phyloP scores from a whole-genome alignment of 2,113 vertebrate genomes.

The Corythornis madagascariensis region DNA sequence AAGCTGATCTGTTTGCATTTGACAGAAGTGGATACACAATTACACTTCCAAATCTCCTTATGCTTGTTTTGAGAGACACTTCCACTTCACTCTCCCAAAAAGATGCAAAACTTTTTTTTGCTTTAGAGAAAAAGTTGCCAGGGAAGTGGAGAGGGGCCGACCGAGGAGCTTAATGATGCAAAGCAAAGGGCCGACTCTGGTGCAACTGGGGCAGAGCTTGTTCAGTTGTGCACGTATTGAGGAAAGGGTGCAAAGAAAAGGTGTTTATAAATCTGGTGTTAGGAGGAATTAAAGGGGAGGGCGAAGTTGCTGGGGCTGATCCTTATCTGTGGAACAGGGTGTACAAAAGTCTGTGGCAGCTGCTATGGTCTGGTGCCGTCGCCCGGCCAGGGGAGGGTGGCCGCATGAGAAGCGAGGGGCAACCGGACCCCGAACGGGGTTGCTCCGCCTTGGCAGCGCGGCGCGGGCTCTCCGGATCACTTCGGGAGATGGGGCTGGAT shows the following conservation, averaged over 20 bases:
- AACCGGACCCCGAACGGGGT: background rate
- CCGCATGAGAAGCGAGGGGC: too few relatives aligned
- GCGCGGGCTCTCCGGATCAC: background rate
- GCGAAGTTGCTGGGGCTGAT: background rate
- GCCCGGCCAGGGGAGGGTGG: background rate
- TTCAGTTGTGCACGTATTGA: too few relatives aligned
- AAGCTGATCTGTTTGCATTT: background rate
- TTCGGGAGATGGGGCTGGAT: background rate
- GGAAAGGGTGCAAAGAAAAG: background rate
- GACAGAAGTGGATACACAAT: background rate
- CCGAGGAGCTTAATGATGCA: background rate
- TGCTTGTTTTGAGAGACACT: background rate
- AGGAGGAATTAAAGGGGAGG: background rate
- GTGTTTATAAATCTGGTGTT: background rate
- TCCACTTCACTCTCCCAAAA: background rate
- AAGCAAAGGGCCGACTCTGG: background rate
- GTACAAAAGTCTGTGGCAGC: background rate
- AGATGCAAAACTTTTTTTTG: background rate
- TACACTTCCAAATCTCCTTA: too few relatives aligned
- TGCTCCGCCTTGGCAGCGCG: background rate
- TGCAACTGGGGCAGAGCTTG: background rate
- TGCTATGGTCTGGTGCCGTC: too few relatives aligned
- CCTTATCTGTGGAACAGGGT: background rate
- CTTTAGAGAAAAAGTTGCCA: background rate
- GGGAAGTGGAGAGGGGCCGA: background rate